These are phyloP conservation scores for Drosophila gaucha DNA, from an alignment of 2,888 invertebrate species.

Conservation along the genomic window DNA sequence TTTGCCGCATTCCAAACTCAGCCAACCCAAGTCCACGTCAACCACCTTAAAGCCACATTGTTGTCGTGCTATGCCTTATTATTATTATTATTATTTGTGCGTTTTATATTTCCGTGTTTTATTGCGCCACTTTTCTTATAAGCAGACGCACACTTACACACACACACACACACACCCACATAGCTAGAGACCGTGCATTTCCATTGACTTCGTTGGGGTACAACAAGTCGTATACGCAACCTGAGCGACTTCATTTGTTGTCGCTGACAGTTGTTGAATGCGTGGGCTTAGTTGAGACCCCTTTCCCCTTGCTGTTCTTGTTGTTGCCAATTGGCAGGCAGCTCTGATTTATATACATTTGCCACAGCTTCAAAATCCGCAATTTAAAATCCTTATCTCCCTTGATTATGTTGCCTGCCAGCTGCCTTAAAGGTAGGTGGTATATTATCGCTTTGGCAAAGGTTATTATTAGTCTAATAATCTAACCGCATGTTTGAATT, in stretches of 20 bases:
- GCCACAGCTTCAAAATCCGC: constrained; percentile 34
- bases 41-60: constrained; percentile 52
- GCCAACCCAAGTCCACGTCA: constrained; percentile 18
- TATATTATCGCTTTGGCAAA: constrained; percentile 14
- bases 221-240: constrained; percentile 66
- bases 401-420: constrained; percentile 22
- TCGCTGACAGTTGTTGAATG: constrained; percentile 68
- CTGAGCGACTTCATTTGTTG: constrained; percentile 70
- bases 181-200: constrained; percentile 38
- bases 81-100: constrained; percentile 77
- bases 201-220: constrained; percentile 54
- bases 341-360: constrained; percentile 68
- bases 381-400: constrained; percentile 51
- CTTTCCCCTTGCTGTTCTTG: constrained; percentile 7
- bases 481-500: constrained; percentile 63
- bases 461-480: constrained; percentile 27
- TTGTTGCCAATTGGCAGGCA: constrained; percentile 16
- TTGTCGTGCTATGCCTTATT: constrained; percentile 65
- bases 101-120: constrained; percentile 78
- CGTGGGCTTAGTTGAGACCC: constrained; percentile 39
- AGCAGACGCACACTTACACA: constrained; percentile 24
- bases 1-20: constrained; percentile 17
- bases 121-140: constrained; percentile 66
- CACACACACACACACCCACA: constrained; percentile 1
- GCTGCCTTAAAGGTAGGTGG: constrained; percentile 51